Conservation (phyloP, 2,888 invertebrate genomes). For the Mythimna ferrago region DNA sequence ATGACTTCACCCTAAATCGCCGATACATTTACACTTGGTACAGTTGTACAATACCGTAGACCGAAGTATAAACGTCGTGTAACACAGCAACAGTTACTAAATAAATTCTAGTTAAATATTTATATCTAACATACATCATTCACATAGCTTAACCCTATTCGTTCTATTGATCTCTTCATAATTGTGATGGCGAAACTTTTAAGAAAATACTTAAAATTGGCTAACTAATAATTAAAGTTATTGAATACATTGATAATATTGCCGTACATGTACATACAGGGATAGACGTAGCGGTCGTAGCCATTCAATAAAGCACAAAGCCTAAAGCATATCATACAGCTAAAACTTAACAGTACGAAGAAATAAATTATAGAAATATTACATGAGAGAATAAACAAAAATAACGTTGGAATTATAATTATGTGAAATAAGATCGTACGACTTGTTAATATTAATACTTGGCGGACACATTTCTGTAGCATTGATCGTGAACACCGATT, state of each 20-base stretch:
- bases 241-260: constrained; percentile 81
- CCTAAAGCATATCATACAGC: constrained; percentile 87
- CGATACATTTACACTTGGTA: constrained; percentile 71
- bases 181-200: constrained; percentile 87
- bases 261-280: constrained; percentile 72
- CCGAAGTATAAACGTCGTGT: constrained; percentile 75
- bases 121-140: constrained; percentile 84
- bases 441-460: constrained; percentile 68
- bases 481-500: constrained; percentile 61
- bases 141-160: constrained; percentile 80
- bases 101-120: constrained; percentile 81
- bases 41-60: constrained; percentile 75
- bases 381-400: constrained; percentile 73
- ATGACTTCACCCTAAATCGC: constrained; percentile 75
- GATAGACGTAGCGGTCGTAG: constrained; percentile 81
- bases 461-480: constrained; percentile 64
- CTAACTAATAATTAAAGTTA: constrained; percentile 85
- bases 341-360: constrained; percentile 75
- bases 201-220: constrained; percentile 83
- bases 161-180: constrained; percentile 80
- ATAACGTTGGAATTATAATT: constrained; percentile 72
- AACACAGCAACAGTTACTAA: constrained; percentile 85
- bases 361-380: constrained; percentile 84
- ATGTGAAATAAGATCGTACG: constrained; percentile 68
- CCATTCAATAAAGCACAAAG: constrained; percentile 82